phyloP scores from a whole-genome alignment of 2,797 vertebrate species.

The Epinephelus malabaricus region DNA sequence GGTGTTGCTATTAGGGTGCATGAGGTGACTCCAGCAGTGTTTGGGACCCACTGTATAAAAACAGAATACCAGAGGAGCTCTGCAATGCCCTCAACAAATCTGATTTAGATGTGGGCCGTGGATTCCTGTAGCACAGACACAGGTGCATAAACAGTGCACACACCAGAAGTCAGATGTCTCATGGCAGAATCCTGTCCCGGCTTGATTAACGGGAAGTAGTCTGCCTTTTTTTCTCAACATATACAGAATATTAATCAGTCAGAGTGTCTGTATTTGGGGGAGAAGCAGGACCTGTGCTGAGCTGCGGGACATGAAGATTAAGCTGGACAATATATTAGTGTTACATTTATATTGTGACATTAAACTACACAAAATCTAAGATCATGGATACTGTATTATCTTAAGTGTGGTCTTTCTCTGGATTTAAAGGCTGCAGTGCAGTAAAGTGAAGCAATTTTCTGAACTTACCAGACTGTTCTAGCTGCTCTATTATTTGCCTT shows the following conservation, averaged over 20 bases:
- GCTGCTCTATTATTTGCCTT: too few relatives aligned
- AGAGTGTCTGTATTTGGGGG: neutral
- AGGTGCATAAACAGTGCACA: neutral
- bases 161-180: slow-evolving; percentile 1
- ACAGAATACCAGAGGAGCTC: neutral
- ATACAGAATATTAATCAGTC: slow-evolving; percentile 19
- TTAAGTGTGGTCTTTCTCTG: too few relatives aligned
- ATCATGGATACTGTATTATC: too few relatives aligned
- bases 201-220: slow-evolving; percentile 9
- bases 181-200: neutral
- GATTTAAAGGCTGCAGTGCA: too few relatives aligned
- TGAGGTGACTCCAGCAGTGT: neutral
- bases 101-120: neutral
- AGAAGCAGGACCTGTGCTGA: slow-evolving; percentile 1
- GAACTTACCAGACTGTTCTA: too few relatives aligned
- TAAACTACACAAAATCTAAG: too few relatives aligned
- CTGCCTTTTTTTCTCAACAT: neutral
- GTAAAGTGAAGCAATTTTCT: too few relatives aligned
- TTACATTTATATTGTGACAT: too few relatives aligned
- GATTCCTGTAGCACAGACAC: neutral
- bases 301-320: neutral
- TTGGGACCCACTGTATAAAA: neutral
- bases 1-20: neutral
- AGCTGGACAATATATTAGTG: too few relatives aligned
- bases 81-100: slow-evolving; percentile 1